Evolutionary conservation across 2,888 invertebrate genomes (phyloP), one percentile per base, ranked within the genome.

Genomic region (Euzetes globulus): DNA sequence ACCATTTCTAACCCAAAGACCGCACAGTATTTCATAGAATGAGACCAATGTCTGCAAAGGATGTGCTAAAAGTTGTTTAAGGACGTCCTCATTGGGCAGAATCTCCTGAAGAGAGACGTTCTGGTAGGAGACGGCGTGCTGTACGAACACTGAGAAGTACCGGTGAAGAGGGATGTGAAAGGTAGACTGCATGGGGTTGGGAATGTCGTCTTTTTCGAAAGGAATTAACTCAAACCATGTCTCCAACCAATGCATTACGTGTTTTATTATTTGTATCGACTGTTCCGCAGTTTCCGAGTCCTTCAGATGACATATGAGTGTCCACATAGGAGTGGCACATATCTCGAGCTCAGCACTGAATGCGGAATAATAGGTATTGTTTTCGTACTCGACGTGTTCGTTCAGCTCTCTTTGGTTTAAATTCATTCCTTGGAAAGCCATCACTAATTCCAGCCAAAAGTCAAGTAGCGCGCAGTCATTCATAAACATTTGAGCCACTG

Each of bases 381-480:
- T 94, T 84, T 98, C 97, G 85, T 92, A 95, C 85, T 97, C 96
- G 19, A 97, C 91, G 84, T 97, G 97, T 73, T 91, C 90, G 80
- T 88, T 89, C 78, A 92, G 85, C 83, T 96, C 94, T 77, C 95
- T 88, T 79, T 91, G 88, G 85, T 97, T 97, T 72, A 95, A 91
- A 85, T 97, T 97, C 96, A 98, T 97, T 77, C 95, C 94, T 89
- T 98, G 97, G 83, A 97, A 89, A 89, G 93, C 90, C 7, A 92
- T 89, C 25, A 98, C 85, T 82, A 97, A 94, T 80, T 91, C 89
- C 84, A 96, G 93, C 97, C 97, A 98, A 90, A 94, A 91, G 80
- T 92, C 90, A 60, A 96, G 87, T n/a, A 97, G 87, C 81, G 91
- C 90, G 17, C 72, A 70, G 81, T 96, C 93, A 72, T 89, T 88